These are phyloP conservation scores for Neodon shergylaensis DNA, from an alignment of 2,113 vertebrate genomes.

Conservation along the genomic window DNA sequence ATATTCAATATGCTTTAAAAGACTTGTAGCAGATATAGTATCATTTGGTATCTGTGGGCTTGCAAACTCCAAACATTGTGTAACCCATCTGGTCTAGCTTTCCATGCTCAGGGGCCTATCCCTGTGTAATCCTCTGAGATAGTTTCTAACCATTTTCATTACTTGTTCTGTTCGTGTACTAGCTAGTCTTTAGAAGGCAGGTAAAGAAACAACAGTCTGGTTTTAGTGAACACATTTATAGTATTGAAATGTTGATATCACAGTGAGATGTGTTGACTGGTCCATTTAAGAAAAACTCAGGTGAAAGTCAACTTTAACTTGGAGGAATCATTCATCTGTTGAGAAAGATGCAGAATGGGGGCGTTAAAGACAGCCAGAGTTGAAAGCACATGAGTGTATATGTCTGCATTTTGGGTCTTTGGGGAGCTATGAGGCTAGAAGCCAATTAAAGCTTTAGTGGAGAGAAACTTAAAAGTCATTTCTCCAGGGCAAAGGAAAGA, in stretches of 20 bases:
- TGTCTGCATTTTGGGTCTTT: constrained; percentile 69
- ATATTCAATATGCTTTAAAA: background rate
- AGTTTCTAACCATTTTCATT: background rate
- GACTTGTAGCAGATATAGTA: background rate
- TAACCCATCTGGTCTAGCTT: background rate
- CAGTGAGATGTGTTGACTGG: background rate
- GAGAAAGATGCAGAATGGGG: constrained; percentile 40
- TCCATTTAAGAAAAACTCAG: constrained; percentile 53
- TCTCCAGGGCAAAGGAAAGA: constrained; percentile 71
- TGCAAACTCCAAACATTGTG: background rate
- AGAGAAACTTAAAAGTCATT: constrained; percentile 74
- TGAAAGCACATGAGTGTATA: constrained; percentile 3
- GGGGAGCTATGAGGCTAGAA: constrained; percentile 73
- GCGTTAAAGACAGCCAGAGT: constrained; percentile 34
- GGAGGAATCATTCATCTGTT: constrained; percentile 36
- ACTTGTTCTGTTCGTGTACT: background rate
- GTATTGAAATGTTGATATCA: background rate
- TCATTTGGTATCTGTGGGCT: background rate
- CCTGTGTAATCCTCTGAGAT: background rate
- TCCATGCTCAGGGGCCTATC: background rate
- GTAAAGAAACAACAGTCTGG: constrained; percentile 22
- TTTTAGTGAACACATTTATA: constrained; percentile 37
- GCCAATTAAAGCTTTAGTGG: constrained; percentile 73
- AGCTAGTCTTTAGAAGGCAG: background rate
- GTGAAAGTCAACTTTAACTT: constrained; percentile 9